A percentile compares a stretch with the other conserved stretches of the same genome.
Evolutionary conservation across 2,797 vertebrate genomes (phyloP).

Genomic region (Sebastes miniatus): DNA sequence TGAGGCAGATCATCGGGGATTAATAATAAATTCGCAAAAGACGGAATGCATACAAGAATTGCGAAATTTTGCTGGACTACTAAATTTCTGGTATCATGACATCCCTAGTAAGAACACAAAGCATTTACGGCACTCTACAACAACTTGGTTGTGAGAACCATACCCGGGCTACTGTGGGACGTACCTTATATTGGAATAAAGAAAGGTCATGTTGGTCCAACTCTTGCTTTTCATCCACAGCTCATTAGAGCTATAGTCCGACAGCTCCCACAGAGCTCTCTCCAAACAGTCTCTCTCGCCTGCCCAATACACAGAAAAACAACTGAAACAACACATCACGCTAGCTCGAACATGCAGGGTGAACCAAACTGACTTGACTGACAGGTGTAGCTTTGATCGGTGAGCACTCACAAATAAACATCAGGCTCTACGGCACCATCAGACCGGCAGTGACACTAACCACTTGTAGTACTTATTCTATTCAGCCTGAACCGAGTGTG

Average conservation of each 20-base stretch:
- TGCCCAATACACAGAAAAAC: slow-evolving; percentile 2
- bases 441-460: neutral
- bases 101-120: too few species aligned
- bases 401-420: neutral
- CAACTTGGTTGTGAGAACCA: neutral
- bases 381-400: neutral
- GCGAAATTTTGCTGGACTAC: too few species aligned
- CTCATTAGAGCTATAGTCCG: slow-evolving; percentile 25
- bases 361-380: neutral
- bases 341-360: neutral
- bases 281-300: neutral
- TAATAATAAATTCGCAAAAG: too few species aligned
- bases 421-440: neutral
- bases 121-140: neutral
- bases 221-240: slow-evolving; percentile 11
- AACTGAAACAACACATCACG: neutral
- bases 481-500: slow-evolving; percentile 3
- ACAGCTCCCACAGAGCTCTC: slow-evolving; percentile 28
- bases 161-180: neutral
- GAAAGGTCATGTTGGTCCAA: slow-evolving; percentile 7
- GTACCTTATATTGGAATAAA: slow-evolving; percentile 6
- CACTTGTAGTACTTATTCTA: neutral
- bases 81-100: too few species aligned
- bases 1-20: too few species aligned
- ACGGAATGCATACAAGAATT: too few species aligned